Conservation (phyloP, 2,797 vertebrate genomes). For the Crenichthys baileyi region DNA sequence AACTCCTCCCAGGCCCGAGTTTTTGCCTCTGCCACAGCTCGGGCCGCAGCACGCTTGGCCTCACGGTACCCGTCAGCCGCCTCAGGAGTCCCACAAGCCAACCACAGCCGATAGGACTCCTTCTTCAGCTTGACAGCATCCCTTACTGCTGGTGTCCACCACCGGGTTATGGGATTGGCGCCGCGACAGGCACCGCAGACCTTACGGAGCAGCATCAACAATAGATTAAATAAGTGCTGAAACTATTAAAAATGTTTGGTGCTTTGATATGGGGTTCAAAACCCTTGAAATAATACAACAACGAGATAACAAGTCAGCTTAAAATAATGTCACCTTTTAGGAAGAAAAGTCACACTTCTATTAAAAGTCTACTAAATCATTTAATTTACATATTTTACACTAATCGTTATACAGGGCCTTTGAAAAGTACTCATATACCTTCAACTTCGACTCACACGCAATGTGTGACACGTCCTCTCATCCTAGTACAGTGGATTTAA, state of each 20-base stretch:
- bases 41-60: too few relatives aligned
- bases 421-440: not conserved
- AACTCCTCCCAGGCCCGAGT: too few relatives aligned
- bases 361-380: not conserved
- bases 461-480: not conserved
- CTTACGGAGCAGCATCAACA: too few relatives aligned
- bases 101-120: too few relatives aligned
- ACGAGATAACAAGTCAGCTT: not conserved
- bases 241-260: not conserved
- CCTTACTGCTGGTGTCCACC: too few relatives aligned
- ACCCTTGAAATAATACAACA: not conserved
- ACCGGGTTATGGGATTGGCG: too few relatives aligned
- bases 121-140: too few relatives aligned
- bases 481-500: not conserved
- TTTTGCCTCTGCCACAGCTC: too few relatives aligned
- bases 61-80: too few relatives aligned
- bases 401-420: not conserved
- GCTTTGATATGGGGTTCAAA: not conserved
- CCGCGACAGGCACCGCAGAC: too few relatives aligned
- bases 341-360: not conserved
- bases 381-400: not conserved
- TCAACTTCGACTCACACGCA: not conserved
- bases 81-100: too few relatives aligned
- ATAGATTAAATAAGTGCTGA: not conserved
- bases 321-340: not conserved